These are phyloP conservation scores for Choristoneura rosaceana DNA, from an alignment of 2,888 invertebrate genomes.

Conservation along the genomic window DNA sequence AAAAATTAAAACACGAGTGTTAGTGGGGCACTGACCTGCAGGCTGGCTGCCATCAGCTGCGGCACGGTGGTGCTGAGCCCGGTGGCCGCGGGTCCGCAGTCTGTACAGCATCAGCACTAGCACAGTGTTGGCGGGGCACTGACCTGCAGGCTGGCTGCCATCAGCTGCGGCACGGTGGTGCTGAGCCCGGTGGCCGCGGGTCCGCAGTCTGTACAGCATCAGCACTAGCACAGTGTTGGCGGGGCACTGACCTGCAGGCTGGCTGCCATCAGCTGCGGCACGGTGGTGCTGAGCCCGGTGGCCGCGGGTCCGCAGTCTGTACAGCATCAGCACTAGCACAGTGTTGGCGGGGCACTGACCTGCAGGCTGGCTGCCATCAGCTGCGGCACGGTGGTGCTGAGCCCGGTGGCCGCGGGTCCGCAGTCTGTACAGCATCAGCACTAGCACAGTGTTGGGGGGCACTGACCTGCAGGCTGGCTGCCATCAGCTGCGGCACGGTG, in stretches of 20 bases:
- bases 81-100: conserved; percentile 87
- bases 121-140: background rate
- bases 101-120: conserved; percentile 80
- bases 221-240: too few species aligned
- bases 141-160: conserved; percentile 82
- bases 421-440: too few species aligned
- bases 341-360: conserved; percentile 1
- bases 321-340: conserved; percentile 70
- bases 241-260: conserved; percentile 56
- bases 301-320: conserved; percentile 87
- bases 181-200: conserved; percentile 87
- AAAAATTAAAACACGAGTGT: too few species aligned
- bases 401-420: conserved; percentile 86
- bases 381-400: conserved; percentile 87
- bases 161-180: conserved; percentile 87
- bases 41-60: conserved; percentile 87
- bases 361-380: conserved; percentile 86
- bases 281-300: conserved; percentile 87
- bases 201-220: conserved; percentile 89
- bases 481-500: too few species aligned
- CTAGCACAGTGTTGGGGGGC: too few species aligned
- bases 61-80: conserved; percentile 88
- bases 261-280: conserved; percentile 88
- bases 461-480: too few species aligned
- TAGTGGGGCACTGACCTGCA: conserved; percentile 10